A percentile compares a stretch with the other conserved stretches of the same genome.
Conservation (phyloP, 2,113 vertebrate species). For the Semicossyphus pulcher region DNA sequence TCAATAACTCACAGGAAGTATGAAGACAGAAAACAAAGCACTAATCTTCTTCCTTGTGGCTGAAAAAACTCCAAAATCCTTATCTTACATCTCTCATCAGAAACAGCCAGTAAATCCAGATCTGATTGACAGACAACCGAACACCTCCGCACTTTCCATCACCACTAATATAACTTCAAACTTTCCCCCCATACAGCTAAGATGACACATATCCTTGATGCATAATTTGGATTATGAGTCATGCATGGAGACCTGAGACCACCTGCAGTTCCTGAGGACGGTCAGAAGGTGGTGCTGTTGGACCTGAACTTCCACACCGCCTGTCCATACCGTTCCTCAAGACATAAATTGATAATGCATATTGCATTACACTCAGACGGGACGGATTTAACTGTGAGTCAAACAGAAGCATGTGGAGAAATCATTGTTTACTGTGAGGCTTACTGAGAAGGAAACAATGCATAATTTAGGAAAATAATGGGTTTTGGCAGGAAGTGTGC, state of each 20-base stretch:
- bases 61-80: background rate
- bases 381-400: constrained; percentile 49
- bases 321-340: background rate
- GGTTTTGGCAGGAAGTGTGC: constrained; percentile 12
- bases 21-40: constrained; percentile 1
- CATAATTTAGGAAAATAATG: constrained; percentile 43
- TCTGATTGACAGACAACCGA: background rate
- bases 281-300: constrained; percentile 78
- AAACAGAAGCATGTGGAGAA: constrained; percentile 41
- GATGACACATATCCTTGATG: constrained; percentile 11
- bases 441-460: constrained; percentile 27
- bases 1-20: background rate
- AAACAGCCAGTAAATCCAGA: background rate
- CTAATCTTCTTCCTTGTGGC: background rate
- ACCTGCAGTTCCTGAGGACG: background rate
- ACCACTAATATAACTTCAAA: background rate
- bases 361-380: constrained; percentile 47
- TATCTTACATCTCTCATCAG: background rate
- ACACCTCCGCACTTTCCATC: constrained; percentile 3
- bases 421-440: constrained; percentile 57
- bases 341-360: constrained; percentile 51
- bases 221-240: constrained; percentile 39
- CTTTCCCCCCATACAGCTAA: background rate
- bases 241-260: background rate
- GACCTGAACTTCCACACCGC: constrained; percentile 34